These are phyloP conservation scores for Morinoia aosen DNA, from an alignment of 2,888 invertebrate genomes.

Conservation along the genomic window DNA sequence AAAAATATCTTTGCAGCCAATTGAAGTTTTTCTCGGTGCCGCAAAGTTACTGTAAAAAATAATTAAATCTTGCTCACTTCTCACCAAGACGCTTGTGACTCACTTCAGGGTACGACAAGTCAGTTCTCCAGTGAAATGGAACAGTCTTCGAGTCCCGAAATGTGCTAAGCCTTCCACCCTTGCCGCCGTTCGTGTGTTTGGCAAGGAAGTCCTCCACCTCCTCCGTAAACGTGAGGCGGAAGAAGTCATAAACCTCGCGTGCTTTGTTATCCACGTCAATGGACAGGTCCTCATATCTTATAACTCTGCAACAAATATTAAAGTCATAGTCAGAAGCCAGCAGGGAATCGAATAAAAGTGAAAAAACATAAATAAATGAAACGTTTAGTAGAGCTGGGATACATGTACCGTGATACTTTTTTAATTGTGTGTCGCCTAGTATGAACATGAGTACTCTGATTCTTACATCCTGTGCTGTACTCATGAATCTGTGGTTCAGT, in stretches of 20 bases:
- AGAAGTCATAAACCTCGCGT: conserved; percentile 82
- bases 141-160: conserved; percentile 87
- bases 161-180: conserved; percentile 86
- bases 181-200: conserved; percentile 80
- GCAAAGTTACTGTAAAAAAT: background rate
- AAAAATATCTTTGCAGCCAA: background rate
- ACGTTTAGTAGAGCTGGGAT: no score
- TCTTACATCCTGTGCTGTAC: no score
- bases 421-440: no score
- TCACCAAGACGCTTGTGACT: background rate
- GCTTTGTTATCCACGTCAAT: conserved; percentile 81
- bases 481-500: no score
- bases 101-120: conserved; percentile 80
- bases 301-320: conserved; percentile 76
- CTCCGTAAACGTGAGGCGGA: conserved; percentile 80
- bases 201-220: conserved; percentile 82
- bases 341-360: no score
- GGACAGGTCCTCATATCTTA: conserved; percentile 89
- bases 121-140: conserved; percentile 88
- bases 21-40: background rate
- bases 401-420: no score
- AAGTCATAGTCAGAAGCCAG: background rate
- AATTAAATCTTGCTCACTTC: background rate
- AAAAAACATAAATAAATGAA: no score
- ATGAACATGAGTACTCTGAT: no score